Conservation (phyloP, 1,140 invertebrate species). For the Orussus abietinus region DNA sequence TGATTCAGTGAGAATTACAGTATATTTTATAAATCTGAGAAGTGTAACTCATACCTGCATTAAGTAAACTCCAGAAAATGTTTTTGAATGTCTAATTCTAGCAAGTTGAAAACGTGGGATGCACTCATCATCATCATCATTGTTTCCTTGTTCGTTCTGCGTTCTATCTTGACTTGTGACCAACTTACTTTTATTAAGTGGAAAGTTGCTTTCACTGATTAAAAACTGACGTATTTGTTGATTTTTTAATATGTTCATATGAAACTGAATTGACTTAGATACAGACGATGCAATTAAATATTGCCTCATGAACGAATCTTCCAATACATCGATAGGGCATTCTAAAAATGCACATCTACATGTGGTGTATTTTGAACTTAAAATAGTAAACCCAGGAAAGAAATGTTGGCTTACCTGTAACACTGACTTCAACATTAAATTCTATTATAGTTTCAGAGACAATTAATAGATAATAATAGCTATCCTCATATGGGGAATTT, state of each 20-base stretch:
- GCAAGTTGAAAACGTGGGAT: constrained; percentile 51
- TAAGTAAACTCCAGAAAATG: constrained; percentile 54
- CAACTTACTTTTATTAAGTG: constrained; percentile 6
- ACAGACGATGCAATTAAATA: constrained; percentile 18
- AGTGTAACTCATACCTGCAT: constrained; percentile 40
- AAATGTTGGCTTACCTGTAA: constrained; percentile 40
- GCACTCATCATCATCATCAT: constrained; percentile 36
- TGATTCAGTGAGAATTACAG: constrained; percentile 6
- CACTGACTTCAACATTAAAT: constrained; percentile 47
- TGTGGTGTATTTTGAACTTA: too few species aligned
- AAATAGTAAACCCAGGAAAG: too few species aligned
- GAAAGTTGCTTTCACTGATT: constrained; percentile 14
- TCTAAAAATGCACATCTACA: constrained; percentile 27
- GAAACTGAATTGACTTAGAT: constrained; percentile 16
- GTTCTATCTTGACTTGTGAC: constrained; percentile 13
- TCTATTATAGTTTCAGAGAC: constrained; percentile 48
- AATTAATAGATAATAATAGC: constrained; percentile 57
- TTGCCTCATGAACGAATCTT: constrained; percentile 27
- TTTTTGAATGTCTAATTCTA: constrained; percentile 52
- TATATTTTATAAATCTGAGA: constrained; percentile 8
- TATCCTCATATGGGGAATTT: constrained; percentile 53
- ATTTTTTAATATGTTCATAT: constrained; percentile 19
- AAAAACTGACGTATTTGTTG: constrained; percentile 5
- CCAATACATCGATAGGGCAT: constrained; percentile 38
- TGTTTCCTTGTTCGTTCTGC: not conserved